Conservation (phyloP, 2,113 vertebrate species). For the Eubucco bourcierii region DNA sequence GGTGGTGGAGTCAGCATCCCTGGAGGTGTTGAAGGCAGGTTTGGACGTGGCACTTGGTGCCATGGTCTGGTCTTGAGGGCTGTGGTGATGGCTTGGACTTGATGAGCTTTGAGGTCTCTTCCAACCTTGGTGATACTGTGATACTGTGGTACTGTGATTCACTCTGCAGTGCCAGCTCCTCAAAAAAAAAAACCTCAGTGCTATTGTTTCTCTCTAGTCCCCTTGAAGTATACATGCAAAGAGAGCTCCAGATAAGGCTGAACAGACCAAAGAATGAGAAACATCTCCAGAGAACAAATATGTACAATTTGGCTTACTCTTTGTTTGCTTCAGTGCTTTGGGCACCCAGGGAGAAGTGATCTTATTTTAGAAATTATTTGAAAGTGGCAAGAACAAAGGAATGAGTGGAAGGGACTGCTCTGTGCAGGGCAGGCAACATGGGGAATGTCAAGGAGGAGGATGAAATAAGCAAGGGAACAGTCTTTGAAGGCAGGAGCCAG, state of each 20-base stretch:
- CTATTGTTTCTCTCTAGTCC: neutral
- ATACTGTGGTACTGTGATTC: neutral
- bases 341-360: neutral
- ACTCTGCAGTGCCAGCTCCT: neutral
- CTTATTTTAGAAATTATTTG: constrained; percentile 5
- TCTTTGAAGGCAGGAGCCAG: neutral
- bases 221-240: neutral
- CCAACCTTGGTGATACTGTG: too few species aligned
- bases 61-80: too few species aligned
- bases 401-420: neutral
- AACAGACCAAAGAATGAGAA: neutral
- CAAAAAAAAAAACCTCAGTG: neutral
- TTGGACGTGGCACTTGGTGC: too few species aligned
- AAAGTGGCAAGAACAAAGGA: neutral
- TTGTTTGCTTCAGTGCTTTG: neutral
- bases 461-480: neutral
- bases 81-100: too few species aligned
- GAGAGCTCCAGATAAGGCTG: neutral
- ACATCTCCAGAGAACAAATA: neutral
- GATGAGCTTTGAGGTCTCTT: too few species aligned
- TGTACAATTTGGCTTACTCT: neutral
- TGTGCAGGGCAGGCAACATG: neutral
- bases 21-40: too few species aligned
- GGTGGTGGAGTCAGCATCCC: too few species aligned
- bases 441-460: neutral